Conservation (phyloP, 2,888 invertebrate genomes). For the Acronicta leporina region DNA sequence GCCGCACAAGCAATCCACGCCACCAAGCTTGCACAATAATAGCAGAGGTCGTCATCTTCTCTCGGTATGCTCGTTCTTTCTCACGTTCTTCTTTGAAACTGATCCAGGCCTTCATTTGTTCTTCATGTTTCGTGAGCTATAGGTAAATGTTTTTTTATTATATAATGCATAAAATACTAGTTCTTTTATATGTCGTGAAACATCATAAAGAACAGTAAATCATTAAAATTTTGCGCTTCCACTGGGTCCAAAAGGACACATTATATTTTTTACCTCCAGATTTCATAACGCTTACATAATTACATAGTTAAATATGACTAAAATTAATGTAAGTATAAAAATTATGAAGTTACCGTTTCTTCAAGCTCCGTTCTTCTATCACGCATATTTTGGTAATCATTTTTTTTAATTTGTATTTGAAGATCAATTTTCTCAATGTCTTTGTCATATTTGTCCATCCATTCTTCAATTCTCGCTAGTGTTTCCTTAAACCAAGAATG, state of each 20-base stretch:
- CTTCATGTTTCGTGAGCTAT: slow-evolving; percentile 65
- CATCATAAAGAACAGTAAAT: too few species aligned
- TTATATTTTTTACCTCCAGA: too few species aligned
- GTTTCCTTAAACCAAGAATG: slow-evolving; percentile 67
- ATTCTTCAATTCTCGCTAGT: slow-evolving; percentile 71
- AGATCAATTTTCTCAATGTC: slow-evolving; percentile 78
- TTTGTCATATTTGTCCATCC: slow-evolving; percentile 80
- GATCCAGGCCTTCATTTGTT: slow-evolving; percentile 71
- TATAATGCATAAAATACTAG: slow-evolving; percentile 33
- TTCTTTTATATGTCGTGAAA: too few species aligned
- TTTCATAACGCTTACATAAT: too few species aligned
- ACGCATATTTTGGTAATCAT: slow-evolving; percentile 66
- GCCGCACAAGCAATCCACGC: slow-evolving; percentile 80
- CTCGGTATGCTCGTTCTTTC: slow-evolving; percentile 65
- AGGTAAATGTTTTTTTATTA: too few species aligned
- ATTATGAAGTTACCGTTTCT: slow-evolving; percentile 57
- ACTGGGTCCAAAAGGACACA: too few species aligned
- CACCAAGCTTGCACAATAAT: slow-evolving; percentile 82
- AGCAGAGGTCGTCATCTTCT: slow-evolving; percentile 76
- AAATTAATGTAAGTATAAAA: not conserved
- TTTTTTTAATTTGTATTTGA: slow-evolving; percentile 76
- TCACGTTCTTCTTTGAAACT: slow-evolving; percentile 77
- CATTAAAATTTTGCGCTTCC: too few species aligned
- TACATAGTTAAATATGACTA: too few species aligned
- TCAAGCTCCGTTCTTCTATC: slow-evolving; percentile 67